Conservation (phyloP, 30 jellyfish, hydroid and myxozoan genomes). For the Pseudorhiza aurosa region DNA sequence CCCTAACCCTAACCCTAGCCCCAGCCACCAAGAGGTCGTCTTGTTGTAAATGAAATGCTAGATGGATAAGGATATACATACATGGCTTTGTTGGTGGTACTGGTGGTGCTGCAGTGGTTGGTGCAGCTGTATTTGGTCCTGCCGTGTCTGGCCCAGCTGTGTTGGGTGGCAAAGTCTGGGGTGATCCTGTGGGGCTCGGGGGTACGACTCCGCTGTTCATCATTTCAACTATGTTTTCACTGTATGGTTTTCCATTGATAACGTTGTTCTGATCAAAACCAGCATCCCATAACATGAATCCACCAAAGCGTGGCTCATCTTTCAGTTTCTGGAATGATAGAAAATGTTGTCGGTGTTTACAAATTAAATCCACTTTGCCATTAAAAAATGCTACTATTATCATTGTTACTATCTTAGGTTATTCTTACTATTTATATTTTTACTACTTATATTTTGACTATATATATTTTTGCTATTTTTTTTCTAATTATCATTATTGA, state of each 20-base stretch:
- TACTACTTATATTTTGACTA: too few relatives aligned
- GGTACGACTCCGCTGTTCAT: conserved; percentile 82
- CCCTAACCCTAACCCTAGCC: too few relatives aligned
- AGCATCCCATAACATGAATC: conserved; percentile 99
- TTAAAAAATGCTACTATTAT: too few relatives aligned
- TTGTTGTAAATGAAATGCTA: too few relatives aligned
- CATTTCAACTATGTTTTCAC: conserved; percentile 83
- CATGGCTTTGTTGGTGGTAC: conserved; percentile 77
- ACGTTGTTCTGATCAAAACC: conserved; percentile 95
- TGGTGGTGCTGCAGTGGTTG: conserved; percentile 44
- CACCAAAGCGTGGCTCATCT: conserved; percentile 97
- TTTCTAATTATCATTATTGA: too few relatives aligned
- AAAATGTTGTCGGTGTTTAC: too few relatives aligned
- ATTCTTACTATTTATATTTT: too few relatives aligned
- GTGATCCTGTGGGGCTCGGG: conserved; percentile 84
- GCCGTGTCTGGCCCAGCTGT: conserved; percentile 53
- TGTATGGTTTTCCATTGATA: conserved; percentile 92
- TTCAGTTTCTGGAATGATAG: conserved; percentile 65
- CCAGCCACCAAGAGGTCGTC: too few relatives aligned
- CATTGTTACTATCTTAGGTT: too few relatives aligned
- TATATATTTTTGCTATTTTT: too few relatives aligned
- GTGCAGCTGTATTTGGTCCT: conserved; percentile 16
- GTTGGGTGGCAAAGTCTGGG: conserved; percentile 86
- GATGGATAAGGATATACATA: too few relatives aligned
- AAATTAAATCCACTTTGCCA: too few relatives aligned